Percentiles rank a stretch among this genome's conserved stretches.
Evolutionary conservation across 2,888 invertebrate genomes (phyloP).

Genomic region (Lamellibrachia satsuma): DNA sequence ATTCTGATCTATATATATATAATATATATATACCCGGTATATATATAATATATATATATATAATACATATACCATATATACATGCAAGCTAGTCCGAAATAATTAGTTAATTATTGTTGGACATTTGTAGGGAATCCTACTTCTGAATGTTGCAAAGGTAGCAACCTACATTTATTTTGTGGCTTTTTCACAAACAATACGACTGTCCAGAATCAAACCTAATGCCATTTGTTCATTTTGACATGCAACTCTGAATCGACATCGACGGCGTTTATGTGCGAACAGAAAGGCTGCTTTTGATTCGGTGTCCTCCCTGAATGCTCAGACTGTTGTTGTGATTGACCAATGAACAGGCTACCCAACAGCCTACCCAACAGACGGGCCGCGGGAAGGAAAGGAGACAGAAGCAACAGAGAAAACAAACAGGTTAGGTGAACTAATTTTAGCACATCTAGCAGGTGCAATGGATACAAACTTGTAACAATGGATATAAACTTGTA

Average conservation of each 20-base stretch:
- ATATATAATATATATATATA: too few species aligned
- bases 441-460: neutral
- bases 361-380: neutral
- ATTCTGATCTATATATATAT: too few species aligned
- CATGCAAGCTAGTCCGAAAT: neutral
- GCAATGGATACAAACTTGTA: neutral
- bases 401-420: neutral
- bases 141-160: neutral
- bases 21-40: too few species aligned
- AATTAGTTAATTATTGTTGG: neutral
- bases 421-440: neutral
- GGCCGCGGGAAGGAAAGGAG: neutral
- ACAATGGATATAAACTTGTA: neutral
- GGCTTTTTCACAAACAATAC: neutral
- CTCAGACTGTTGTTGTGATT: slow-evolving; percentile 3
- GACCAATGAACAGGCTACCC: slow-evolving; percentile 9
- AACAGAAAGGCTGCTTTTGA: slow-evolving; percentile 17
- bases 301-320: neutral
- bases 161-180: neutral
- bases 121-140: neutral
- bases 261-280: neutral
- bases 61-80: neutral
- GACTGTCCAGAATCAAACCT: neutral
- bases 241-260: neutral
- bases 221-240: neutral